Evolutionary conservation across 2,113 vertebrate genomes (phyloP).

Genomic region (Peromyscus leucopus): DNA sequence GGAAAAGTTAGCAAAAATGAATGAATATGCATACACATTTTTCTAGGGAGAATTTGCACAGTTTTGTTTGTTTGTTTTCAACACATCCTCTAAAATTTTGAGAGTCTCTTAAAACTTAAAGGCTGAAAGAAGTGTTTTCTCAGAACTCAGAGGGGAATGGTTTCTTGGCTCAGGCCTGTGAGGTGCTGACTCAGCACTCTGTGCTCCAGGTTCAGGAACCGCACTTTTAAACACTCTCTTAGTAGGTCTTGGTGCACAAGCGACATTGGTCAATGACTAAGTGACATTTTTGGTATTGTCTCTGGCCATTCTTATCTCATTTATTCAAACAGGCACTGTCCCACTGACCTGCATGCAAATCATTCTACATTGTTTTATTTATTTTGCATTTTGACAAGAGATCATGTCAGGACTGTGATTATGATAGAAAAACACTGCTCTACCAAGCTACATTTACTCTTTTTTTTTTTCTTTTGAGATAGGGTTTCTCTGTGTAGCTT

Average conservation of each 20-base stretch:
- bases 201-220: not conserved
- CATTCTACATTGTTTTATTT: not conserved
- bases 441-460: too few species aligned
- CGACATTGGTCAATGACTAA: not conserved
- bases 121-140: not conserved
- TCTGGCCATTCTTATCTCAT: not conserved
- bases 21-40: not conserved
- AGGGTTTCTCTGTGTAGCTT: too few species aligned
- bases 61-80: not conserved
- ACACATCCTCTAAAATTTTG: not conserved
- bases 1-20: conserved; percentile 1
- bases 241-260: not conserved
- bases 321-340: not conserved
- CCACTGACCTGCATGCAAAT: not conserved
- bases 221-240: not conserved
- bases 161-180: not conserved
- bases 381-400: not conserved
- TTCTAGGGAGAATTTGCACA: not conserved
- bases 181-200: not conserved
- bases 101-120: conserved; percentile 4
- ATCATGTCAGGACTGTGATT: not conserved
- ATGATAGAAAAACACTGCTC: not conserved
- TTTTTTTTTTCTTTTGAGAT: too few species aligned
- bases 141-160: not conserved
- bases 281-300: not conserved